Evolutionary conservation across 2,797 vertebrate species (phyloP).

Genomic region (Muscicapa comitata): DNA sequence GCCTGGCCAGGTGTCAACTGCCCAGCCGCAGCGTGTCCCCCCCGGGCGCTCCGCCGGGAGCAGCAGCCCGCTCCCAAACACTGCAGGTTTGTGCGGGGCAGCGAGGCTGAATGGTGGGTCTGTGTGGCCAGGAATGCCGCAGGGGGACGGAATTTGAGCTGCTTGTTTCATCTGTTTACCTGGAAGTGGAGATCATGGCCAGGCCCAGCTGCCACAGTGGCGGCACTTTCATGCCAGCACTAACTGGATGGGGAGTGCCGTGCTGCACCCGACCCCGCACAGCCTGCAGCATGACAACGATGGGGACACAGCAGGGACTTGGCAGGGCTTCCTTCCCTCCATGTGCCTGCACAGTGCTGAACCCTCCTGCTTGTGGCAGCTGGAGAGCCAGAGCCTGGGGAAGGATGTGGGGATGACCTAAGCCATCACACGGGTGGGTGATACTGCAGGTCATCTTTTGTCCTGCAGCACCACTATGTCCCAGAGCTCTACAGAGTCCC

Average conservation of each 20-base stretch:
- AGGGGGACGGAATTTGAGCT: not conserved
- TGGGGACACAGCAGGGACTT: not conserved
- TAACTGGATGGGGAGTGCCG: not conserved
- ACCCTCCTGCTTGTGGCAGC: not conserved
- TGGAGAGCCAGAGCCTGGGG: accelerated
- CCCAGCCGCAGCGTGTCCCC: not conserved
- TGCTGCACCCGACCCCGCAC: accelerated
- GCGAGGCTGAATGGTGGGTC: constrained; percentile 2
- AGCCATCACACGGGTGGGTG: not conserved
- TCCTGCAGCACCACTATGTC: not conserved
- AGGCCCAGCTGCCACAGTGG: not conserved
- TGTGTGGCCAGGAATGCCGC: not conserved
- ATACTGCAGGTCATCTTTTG: not conserved
- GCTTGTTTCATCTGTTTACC: constrained; percentile 56
- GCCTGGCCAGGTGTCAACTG: constrained; percentile 23
- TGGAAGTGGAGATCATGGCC: constrained; percentile 14
- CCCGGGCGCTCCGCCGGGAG: not conserved
- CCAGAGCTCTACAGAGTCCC: not conserved
- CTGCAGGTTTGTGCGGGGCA: not conserved
- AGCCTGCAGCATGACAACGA: not conserved
- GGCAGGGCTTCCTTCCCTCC: not conserved
- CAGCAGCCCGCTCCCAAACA: not conserved
- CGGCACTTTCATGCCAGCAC: not conserved
- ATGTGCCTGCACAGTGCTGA: accelerated
- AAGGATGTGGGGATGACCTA: not conserved